Percentiles rank a stretch among this genome's conserved stretches.
phyloP scores from a whole-genome alignment of 1,140 invertebrate species.

The Caenorhabditis inopinata region DNA sequence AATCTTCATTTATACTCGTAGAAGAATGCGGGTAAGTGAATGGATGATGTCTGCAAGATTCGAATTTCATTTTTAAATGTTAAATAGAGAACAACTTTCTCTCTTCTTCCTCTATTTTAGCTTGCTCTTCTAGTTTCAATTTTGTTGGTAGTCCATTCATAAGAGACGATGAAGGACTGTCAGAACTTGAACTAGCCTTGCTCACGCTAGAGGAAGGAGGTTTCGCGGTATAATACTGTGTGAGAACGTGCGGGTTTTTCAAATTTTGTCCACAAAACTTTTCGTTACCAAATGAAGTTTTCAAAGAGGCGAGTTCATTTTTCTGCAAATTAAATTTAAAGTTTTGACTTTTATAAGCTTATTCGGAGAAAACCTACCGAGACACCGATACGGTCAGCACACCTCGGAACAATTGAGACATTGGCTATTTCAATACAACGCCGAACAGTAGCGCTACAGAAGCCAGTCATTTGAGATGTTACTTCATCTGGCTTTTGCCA shows the following conservation, averaged over 20 bases:
- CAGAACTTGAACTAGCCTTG: background rate
- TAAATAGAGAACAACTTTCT: no score
- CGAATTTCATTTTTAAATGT: background rate
- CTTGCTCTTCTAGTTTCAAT: no score
- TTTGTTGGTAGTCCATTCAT: background rate
- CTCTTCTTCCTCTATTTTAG: background rate
- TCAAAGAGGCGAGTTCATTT: background rate
- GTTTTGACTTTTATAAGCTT: background rate
- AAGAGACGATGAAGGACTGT: background rate
- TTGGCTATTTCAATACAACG: background rate
- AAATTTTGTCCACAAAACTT: background rate
- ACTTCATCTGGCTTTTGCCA: slow-evolving; percentile 9
- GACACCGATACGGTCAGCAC: background rate
- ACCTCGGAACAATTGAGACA: background rate
- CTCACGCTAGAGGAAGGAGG: background rate
- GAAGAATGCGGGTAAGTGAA: background rate
- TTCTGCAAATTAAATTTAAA: background rate
- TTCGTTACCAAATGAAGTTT: background rate
- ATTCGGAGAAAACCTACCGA: background rate
- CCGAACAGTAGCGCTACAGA: background rate
- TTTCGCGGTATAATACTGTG: background rate
- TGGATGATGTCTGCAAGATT: background rate
- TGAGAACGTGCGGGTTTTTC: background rate
- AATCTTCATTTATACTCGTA: no score
- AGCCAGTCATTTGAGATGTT: background rate